These are phyloP conservation scores for Salvelinus alpinus DNA, from an alignment of 2,113 vertebrate species.

Conservation along the genomic window DNA sequence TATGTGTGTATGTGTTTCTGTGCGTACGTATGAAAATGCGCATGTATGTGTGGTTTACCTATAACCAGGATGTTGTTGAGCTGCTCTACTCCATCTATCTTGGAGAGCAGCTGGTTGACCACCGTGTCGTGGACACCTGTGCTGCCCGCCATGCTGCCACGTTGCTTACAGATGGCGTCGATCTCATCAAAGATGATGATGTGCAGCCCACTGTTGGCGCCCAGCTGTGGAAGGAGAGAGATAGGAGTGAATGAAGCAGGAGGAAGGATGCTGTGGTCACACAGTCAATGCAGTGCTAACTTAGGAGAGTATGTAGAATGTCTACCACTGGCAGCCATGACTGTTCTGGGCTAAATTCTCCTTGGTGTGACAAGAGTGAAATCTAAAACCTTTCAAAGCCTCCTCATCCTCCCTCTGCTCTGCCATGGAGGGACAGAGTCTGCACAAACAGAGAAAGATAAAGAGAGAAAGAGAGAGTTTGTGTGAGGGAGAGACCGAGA, in stretches of 20 bases:
- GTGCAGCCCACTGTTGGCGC: constrained; percentile 93
- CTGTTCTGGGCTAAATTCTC: too few relatives aligned
- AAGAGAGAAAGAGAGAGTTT: neutral
- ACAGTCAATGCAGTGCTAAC: neutral
- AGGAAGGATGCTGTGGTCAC: neutral
- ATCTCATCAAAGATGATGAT: constrained; percentile 99
- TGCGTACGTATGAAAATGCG: too few relatives aligned
- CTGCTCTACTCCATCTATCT: constrained; percentile 96
- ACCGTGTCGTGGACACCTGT: constrained; percentile 95
- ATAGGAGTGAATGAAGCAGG: neutral
- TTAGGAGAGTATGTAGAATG: too few relatives aligned
- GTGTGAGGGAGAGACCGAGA: neutral
- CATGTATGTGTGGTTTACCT: constrained; percentile 67
- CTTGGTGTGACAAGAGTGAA: too few relatives aligned
- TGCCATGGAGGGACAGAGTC: too few relatives aligned
- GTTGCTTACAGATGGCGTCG: constrained; percentile 97
- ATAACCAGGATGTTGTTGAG: constrained; percentile 99
- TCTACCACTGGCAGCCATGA: too few relatives aligned
- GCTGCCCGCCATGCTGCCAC: constrained; percentile 96
- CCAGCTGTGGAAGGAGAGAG: constrained; percentile 73
- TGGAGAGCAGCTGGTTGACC: constrained; percentile 95
- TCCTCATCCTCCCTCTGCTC: too few relatives aligned
- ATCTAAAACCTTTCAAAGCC: too few relatives aligned
- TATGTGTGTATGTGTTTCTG: neutral
- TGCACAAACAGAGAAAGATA: too few relatives aligned